A percentile compares a stretch with the other conserved stretches of the same genome.
These are phyloP conservation scores for Dasysyrphus albostriatus DNA, from an alignment of 2,888 invertebrate species.

Conservation along the genomic window DNA sequence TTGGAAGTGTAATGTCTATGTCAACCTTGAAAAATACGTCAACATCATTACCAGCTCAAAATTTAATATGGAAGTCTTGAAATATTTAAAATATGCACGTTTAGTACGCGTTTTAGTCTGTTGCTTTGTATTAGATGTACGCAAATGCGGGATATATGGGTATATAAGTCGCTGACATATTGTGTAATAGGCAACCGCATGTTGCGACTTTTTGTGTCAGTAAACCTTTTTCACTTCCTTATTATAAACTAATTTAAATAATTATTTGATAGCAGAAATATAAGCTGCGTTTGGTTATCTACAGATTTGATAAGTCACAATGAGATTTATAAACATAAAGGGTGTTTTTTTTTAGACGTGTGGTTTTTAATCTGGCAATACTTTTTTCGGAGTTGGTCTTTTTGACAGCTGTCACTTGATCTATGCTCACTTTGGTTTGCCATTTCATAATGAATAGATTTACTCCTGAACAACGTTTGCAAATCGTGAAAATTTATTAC, in stretches of 20 bases:
- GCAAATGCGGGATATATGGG: background rate
- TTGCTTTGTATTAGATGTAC: background rate
- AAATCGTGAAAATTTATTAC: too few species aligned
- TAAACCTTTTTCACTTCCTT: constrained; percentile 8
- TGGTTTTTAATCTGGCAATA: too few species aligned
- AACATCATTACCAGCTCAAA: background rate
- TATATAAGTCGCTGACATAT: background rate
- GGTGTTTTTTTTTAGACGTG: too few species aligned
- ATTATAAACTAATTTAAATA: background rate
- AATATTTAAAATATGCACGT: background rate
- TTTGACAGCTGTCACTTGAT: too few species aligned
- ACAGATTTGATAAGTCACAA: too few species aligned
- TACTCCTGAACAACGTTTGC: too few species aligned
- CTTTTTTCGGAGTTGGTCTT: too few species aligned
- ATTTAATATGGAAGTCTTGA: background rate
- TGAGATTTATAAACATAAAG: too few species aligned
- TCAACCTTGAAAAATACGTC: constrained; percentile 18
- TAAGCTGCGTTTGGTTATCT: too few species aligned
- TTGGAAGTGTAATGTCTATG: background rate
- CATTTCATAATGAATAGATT: too few species aligned
- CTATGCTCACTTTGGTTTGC: too few species aligned
- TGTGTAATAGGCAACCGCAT: background rate
- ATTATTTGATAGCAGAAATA: too few species aligned
- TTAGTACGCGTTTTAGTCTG: background rate
- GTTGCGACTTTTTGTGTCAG: background rate